These are phyloP conservation scores for Mesoclemmys tuberculata DNA, from an alignment of 2,113 vertebrate genomes.

Conservation along the genomic window DNA sequence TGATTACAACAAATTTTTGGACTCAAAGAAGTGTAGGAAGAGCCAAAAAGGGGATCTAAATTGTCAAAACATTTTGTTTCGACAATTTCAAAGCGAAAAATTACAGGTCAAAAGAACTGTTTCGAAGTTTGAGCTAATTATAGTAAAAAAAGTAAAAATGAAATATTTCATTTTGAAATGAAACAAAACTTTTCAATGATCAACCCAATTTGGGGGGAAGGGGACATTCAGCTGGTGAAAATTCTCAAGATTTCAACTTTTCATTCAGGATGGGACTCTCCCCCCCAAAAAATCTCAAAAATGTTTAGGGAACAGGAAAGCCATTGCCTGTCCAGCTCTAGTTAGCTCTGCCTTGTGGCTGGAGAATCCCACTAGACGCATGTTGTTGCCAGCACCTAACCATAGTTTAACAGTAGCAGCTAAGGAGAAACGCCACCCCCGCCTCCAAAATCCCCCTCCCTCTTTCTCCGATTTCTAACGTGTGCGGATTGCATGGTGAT, in stretches of 20 bases:
- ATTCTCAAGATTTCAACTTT: neutral
- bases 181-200: neutral
- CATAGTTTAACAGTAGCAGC: neutral
- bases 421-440: neutral
- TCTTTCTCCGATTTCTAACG: neutral
- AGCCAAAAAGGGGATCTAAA: neutral
- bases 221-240: neutral
- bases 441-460: neutral
- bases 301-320: neutral
- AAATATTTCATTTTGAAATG: neutral
- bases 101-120: neutral
- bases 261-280: neutral
- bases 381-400: accelerated
- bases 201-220: neutral
- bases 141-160: neutral
- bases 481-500: neutral
- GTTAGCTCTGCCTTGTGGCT: neutral
- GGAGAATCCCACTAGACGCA: neutral
- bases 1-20: neutral
- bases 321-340: neutral
- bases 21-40: neutral
- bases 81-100: neutral
- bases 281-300: neutral
- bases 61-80: neutral
- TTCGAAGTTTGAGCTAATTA: neutral